phyloP scores from a whole-genome alignment of 1,140 invertebrate genomes.

The Piezodorus guildinii region DNA sequence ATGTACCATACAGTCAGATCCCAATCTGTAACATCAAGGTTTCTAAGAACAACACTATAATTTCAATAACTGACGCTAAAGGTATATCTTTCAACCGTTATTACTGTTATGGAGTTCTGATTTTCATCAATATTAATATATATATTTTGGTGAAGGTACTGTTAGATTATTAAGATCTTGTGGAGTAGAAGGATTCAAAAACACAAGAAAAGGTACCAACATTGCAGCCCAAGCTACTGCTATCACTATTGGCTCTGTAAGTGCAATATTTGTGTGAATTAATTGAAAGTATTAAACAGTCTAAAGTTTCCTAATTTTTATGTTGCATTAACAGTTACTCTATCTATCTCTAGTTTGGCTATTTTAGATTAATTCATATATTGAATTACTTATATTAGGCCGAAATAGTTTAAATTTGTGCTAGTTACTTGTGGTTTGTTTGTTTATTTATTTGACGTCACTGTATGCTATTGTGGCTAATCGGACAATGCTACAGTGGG shows the following conservation, averaged over 20 bases:
- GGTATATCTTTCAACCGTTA: conserved; percentile 13
- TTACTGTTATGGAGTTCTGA: neutral
- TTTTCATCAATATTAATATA: neutral
- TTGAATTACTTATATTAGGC: too few species aligned
- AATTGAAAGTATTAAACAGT: too few species aligned
- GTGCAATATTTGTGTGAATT: conserved; percentile 31
- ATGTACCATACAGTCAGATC: conserved; percentile 61
- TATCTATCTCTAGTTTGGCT: too few species aligned
- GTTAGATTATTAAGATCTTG: conserved; percentile 53
- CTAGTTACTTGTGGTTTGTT: too few species aligned
- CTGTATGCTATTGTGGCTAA: too few species aligned
- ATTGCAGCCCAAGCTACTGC: conserved; percentile 90
- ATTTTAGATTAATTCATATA: too few species aligned
- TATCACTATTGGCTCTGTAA: conserved; percentile 57
- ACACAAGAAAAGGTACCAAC: conserved; percentile 88
- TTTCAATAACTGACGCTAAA: conserved; percentile 54
- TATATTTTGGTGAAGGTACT: conserved; percentile 36
- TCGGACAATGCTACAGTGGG: too few species aligned
- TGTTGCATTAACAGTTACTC: too few species aligned
- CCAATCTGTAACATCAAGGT: conserved; percentile 72
- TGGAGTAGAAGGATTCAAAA: conserved; percentile 88
- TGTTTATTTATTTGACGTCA: too few species aligned
- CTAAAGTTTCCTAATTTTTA: too few species aligned
- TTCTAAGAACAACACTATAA: conserved; percentile 76
- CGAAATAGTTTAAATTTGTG: too few species aligned